phyloP scores from a whole-genome alignment of 2,888 invertebrate species.

The Bombylius discolor region DNA sequence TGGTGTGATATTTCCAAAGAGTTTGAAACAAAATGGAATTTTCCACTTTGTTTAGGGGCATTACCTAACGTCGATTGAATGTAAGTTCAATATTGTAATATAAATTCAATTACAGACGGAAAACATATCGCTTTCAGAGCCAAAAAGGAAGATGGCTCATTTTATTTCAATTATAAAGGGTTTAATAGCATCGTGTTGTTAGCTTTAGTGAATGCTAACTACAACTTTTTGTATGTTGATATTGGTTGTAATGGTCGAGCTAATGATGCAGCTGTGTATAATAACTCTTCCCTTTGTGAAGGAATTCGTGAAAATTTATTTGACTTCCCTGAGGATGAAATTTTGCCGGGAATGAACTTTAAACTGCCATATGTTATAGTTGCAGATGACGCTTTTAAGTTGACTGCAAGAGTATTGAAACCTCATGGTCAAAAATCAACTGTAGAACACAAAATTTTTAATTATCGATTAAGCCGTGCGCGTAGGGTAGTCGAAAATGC shows the following conservation, averaged over 20 bases:
- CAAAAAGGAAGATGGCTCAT: no score
- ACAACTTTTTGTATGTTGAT: no score
- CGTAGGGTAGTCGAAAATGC: background rate
- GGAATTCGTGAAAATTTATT: no score
- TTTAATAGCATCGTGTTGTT: no score
- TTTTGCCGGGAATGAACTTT: background rate
- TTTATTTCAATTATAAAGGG: no score
- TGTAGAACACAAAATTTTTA: background rate
- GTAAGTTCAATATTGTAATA: no score
- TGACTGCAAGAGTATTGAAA: constrained; percentile 9
- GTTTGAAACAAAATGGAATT: constrained; percentile 22
- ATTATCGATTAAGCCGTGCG: background rate
- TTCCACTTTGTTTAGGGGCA: constrained; percentile 20
- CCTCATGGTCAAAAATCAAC: constrained; percentile 3
- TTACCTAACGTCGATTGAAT: constrained; percentile 7
- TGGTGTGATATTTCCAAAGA: constrained; percentile 20
- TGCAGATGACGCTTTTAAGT: constrained; percentile 11
- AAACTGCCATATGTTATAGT: constrained; percentile 9
- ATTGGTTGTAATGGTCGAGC: no score
- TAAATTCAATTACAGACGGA: background rate
- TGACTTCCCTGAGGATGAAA: background rate
- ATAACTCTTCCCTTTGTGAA: no score
- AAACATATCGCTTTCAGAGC: no score
- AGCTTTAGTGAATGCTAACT: no score
- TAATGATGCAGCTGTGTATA: no score